Evolutionary conservation across 2,113 vertebrate species (phyloP).

Genomic region (Xerus inauris): DNA sequence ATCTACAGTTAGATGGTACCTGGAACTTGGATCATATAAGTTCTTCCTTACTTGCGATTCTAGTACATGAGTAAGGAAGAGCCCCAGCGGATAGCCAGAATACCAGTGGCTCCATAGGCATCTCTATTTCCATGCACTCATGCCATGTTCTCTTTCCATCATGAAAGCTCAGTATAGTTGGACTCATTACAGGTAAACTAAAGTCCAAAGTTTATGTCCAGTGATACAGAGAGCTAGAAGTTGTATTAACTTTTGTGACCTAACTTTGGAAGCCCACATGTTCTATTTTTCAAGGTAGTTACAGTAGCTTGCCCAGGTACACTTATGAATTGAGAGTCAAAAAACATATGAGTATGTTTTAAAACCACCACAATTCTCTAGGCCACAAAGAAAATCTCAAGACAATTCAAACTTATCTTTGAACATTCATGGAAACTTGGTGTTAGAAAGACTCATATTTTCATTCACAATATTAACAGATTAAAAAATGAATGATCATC

Average conservation of each 20-base stretch:
- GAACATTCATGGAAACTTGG: neutral
- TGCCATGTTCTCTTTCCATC: neutral
- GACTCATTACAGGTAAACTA: neutral
- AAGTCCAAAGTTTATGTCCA: neutral
- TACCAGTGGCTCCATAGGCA: too few species aligned
- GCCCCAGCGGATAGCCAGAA: neutral
- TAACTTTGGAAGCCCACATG: neutral
- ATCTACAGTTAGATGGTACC: neutral
- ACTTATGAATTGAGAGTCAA: neutral
- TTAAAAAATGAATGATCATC: neutral
- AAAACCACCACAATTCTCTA: neutral
- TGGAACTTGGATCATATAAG: neutral
- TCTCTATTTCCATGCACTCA: neutral
- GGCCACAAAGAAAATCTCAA: neutral
- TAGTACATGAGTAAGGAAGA: neutral
- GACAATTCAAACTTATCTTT: neutral
- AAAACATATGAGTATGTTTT: neutral
- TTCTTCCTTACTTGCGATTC: neutral
- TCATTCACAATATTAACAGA: neutral
- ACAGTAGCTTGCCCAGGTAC: neutral
- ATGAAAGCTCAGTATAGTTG: neutral
- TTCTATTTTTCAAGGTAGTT: neutral
- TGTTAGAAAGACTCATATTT: neutral
- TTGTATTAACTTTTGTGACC: neutral
- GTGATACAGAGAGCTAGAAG: neutral